A percentile compares a stretch with the other conserved stretches of the same genome.
Conservation (phyloP, 2,888 invertebrate species). For the Aporophyla nigra region DNA sequence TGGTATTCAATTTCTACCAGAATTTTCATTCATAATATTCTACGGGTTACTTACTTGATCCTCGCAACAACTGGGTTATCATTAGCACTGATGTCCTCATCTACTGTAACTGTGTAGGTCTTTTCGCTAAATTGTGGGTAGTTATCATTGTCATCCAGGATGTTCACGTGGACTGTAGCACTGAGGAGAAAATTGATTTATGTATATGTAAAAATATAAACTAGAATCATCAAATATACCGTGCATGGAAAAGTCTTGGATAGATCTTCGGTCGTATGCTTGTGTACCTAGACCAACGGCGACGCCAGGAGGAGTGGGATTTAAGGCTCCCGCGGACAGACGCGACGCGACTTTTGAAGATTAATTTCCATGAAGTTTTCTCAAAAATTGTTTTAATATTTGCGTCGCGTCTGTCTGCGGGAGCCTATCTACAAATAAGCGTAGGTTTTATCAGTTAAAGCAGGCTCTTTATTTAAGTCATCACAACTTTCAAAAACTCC, state of each 20-base stretch:
- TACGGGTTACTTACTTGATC: conserved; percentile 81
- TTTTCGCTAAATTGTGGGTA: conserved; percentile 98
- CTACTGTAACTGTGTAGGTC: conserved; percentile 96
- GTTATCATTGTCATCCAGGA: conserved; percentile 97
- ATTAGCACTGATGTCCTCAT: conserved; percentile 97
- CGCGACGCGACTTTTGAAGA: too few relatives aligned
- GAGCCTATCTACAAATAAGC: too few relatives aligned
- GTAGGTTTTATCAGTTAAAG: neutral
- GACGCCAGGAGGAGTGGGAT: neutral
- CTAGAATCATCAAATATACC: neutral
- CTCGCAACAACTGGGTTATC: conserved; percentile 94
- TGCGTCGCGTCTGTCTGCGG: too few relatives aligned
- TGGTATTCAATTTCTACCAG: neutral
- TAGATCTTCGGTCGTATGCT: neutral
- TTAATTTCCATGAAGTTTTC: too few relatives aligned
- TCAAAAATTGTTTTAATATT: too few relatives aligned
- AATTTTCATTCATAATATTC: neutral
- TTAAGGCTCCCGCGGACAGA: neutral
- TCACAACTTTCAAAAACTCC: neutral
- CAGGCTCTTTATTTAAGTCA: neutral
- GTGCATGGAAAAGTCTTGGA: neutral
- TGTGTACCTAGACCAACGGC: neutral
- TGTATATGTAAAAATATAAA: neutral
- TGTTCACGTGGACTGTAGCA: conserved; percentile 95
- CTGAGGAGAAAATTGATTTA: conserved; percentile 75